Evolutionary conservation across 2,888 invertebrate genomes (phyloP), one percentile per base, ranked within the genome.

Genomic region (Hylaea fasciaria): DNA sequence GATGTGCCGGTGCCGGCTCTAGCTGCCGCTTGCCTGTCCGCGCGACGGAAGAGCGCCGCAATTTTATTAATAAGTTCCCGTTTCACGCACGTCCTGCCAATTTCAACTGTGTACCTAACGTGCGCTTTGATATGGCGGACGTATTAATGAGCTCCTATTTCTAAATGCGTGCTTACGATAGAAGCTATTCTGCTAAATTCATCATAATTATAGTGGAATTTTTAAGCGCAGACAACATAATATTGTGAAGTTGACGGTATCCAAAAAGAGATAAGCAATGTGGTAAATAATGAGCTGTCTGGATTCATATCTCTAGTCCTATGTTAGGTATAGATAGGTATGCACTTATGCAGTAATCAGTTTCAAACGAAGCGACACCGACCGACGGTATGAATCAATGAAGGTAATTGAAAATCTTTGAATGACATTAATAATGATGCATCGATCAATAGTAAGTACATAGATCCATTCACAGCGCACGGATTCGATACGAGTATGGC

Each of bases 41-140:
- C 74, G 77, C 79, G 78, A 78, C 86, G 90, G 89, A 88, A 89
- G 85, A 84, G 80, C 83, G 82, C 80, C 81, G 86, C 86, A 78
- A 87, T 89, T 89, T 87, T 87, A 90, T 89, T 88, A 88, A 89
- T 87, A 87, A 86, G 88, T 88, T 89, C 89, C 89, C 87, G 89
- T 88, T 87, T 85, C 82, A 83, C 77, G 82, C 77, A 75, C 87
- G 85, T 89, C 88, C 89, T 87, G 88, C 81, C 80, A 84, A 82
- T 87, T 83, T 78, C 66, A 82, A 77, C 72, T 67, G 62, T 65
- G 69, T 62, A 66, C 65, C 56, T 70, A 71, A 70, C 67, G n/a
- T 45, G 37, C 61, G 56, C 61, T 64, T 66, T 66, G 66, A 64
- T 62, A 64, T 57, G 50, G 64, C 68, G 65, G 66, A 66, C 57